Percentiles rank a stretch among this genome's conserved stretches.
phyloP scores from a whole-genome alignment of 2,888 invertebrate species.

The Julus scanicus region DNA sequence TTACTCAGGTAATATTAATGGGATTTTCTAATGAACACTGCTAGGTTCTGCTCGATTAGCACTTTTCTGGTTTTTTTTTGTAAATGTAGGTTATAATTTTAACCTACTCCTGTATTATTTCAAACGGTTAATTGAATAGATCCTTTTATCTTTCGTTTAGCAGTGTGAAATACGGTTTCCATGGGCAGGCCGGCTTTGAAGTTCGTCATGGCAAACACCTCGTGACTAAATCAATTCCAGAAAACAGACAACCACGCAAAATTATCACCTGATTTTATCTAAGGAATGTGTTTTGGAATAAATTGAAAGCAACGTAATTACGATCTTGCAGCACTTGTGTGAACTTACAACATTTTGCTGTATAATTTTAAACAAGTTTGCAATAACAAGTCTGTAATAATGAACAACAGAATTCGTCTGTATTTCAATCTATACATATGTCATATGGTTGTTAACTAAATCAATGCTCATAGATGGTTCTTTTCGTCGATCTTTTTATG shows the following conservation, averaged over 20 bases:
- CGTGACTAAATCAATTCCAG: not conserved
- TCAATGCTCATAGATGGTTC: too few relatives aligned
- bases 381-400: too few relatives aligned
- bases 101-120: not conserved
- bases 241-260: constrained; percentile 19
- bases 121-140: not conserved
- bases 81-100: not conserved
- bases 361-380: too few relatives aligned
- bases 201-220: not conserved
- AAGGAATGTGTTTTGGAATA: not conserved
- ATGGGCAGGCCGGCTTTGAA: not conserved
- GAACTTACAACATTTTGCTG: not conserved
- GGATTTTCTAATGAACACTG: not conserved
- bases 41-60: not conserved
- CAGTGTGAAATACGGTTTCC: not conserved
- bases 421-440: too few relatives aligned
- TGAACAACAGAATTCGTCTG: too few relatives aligned
- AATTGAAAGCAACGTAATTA: not conserved
- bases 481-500: too few relatives aligned
- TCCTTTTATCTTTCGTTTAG: not conserved
- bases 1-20: not conserved
- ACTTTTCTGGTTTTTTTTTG: not conserved
- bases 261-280: not conserved
- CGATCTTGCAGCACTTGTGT: not conserved
- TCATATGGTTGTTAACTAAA: too few relatives aligned